Base-by-base conservation (phyloP, 2,113 vertebrate species). In the Amphilophus citrinellus region DNA sequence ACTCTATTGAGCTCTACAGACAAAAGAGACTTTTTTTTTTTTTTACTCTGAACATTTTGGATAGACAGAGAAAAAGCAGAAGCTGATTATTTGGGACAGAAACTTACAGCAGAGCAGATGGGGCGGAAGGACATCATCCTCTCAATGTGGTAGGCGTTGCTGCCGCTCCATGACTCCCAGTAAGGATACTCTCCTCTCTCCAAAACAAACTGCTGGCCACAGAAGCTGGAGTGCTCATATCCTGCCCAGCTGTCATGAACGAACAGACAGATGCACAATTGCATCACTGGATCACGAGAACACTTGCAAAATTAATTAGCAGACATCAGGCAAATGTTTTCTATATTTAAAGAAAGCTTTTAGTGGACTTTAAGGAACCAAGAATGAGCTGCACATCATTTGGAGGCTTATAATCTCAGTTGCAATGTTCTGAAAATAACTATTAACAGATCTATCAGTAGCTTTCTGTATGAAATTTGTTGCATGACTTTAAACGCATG, bases 151-250 rank as follows among this genome's bases (percentile, higher is more conserved):
- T 99, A 99, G 91, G 98, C 97, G 8, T 98, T 98, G 95, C 97
- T 99, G 90, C 98, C 98, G 0, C 98, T 99, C 98, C 98, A 99
- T 30, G 98, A 97, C 42, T 99, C 97, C 98, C 98, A 99, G 90
- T 97, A 97, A 20, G 98, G 98, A 89, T 99, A 99, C 88, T 99
- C 97, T 85, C 98, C 98, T 91, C 97, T 97, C 94, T 99, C 98
- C 96, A 99, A 94, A 88, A 98, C 96, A 95, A 99, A 99, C 96
- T 98, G 98, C 93, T 99, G 98, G 79, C 98, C 98, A 59, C 97
- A 98, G 96, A 97, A 99, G 78, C 97, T 97, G 82, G 97, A 97
- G 93, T 99, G 98, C 87, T 99, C 98, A 1, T 97, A 99, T 89
- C 98, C 98, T 24, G 96, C 94, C 98, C 98, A 99, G 93, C 98